Evolutionary conservation across 2,797 vertebrate species (phyloP).

Genomic region (Acipenser oxyrinchus): DNA sequence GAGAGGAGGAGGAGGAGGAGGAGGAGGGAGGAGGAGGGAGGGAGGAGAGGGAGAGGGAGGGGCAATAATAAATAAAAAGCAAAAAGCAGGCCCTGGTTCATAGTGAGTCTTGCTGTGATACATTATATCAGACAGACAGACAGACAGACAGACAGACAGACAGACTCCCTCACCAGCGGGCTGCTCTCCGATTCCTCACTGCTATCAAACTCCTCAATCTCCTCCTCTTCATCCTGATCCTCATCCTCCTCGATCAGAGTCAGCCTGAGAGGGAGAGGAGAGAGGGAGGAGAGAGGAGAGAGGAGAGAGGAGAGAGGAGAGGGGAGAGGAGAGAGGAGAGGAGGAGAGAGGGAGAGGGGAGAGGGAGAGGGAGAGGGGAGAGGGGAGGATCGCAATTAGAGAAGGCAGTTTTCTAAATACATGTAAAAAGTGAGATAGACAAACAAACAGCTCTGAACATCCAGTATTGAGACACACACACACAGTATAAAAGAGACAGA

Average conservation of each 20-base stretch:
- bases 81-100: background rate
- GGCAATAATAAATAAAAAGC: background rate
- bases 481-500: background rate
- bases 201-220: conserved; percentile 46
- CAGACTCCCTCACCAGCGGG: background rate
- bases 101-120: conserved; percentile 31
- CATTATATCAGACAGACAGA: conserved; percentile 22
- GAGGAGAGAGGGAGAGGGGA: conserved; percentile 10
- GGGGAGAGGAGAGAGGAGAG: too few relatives aligned
- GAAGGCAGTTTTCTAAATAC: background rate
- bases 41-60: conserved; percentile 7
- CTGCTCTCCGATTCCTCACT: conserved; percentile 3
- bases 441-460: background rate
- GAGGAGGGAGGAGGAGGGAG: background rate
- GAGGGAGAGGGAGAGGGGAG: conserved; percentile 9
- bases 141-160: conserved; percentile 18
- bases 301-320: too few relatives aligned
- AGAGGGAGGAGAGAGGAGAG: background rate
- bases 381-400: background rate
- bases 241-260: conserved; percentile 51
- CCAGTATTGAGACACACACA: background rate
- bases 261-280: conserved; percentile 37
- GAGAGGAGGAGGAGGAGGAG: background rate
- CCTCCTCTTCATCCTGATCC: conserved; percentile 36
- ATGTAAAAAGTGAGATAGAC: background rate